Evolutionary conservation across 2,888 invertebrate genomes (phyloP).

Genomic region (Papilio protenor): DNA sequence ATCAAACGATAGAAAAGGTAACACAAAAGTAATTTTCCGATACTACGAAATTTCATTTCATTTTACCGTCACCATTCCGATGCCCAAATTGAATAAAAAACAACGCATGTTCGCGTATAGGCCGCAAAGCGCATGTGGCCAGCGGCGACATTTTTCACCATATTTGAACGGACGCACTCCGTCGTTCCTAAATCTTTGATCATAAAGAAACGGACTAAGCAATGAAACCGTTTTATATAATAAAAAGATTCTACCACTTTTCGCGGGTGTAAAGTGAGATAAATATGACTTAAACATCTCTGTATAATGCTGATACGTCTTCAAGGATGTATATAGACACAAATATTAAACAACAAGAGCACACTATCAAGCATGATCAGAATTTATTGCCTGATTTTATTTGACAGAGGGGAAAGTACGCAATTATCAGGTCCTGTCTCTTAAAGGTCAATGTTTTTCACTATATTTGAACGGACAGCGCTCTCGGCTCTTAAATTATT

Average conservation of each 20-base stretch:
- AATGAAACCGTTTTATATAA: neutral
- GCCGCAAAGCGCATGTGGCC: slow-evolving; percentile 49
- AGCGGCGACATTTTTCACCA: slow-evolving; percentile 50
- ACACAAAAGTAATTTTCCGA: neutral
- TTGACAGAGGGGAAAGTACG: neutral
- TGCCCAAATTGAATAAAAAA: slow-evolving; percentile 44
- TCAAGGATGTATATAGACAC: neutral
- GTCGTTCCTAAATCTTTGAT: slow-evolving; percentile 48
- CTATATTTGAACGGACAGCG: slow-evolving; percentile 51
- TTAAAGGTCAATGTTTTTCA: slow-evolving; percentile 44
- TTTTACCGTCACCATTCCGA: slow-evolving; percentile 26
- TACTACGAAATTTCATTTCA: slow-evolving; percentile 20
- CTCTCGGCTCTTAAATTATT: slow-evolving; percentile 52
- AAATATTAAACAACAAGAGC: neutral
- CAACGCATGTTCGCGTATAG: slow-evolving; percentile 39
- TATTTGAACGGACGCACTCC: slow-evolving; percentile 51
- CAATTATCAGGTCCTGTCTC: neutral
- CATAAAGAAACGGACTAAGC: neutral
- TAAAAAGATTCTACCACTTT: neutral
- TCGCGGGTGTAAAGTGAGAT: neutral
- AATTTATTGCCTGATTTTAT: neutral
- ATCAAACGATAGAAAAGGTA: neutral
- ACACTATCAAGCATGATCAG: neutral
- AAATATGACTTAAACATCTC: neutral
- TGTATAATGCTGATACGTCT: neutral